These are phyloP conservation scores for Amblyraja radiata DNA, from an alignment of 2,797 vertebrate genomes.

Conservation along the genomic window DNA sequence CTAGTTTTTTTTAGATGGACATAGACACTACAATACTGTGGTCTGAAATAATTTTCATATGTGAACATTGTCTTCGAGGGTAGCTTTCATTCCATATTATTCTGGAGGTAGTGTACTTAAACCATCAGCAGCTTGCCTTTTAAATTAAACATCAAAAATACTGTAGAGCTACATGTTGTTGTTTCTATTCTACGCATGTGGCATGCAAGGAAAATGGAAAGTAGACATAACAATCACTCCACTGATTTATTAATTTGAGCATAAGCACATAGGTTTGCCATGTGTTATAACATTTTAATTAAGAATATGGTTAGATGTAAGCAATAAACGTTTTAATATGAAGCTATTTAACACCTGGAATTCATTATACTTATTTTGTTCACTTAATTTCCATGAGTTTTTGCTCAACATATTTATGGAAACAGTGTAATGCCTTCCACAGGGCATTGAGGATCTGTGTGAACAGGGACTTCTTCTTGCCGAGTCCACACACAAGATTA, in stretches of 20 bases:
- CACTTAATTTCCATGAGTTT: neutral
- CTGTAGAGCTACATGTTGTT: neutral
- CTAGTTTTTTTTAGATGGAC: neutral
- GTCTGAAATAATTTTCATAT: conserved; percentile 22
- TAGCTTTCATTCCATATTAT: conserved; percentile 7
- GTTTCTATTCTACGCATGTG: neutral
- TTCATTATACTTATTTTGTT: neutral
- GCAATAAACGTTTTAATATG: neutral
- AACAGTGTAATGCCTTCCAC: neutral
- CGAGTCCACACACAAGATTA: no score
- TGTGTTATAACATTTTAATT: conserved; percentile 13
- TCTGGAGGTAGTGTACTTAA: neutral
- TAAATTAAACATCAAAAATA: conserved; percentile 27
- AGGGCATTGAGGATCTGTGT: neutral
- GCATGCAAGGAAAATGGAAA: neutral
- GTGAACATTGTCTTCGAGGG: neutral
- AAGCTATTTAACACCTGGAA: neutral
- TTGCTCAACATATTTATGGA: neutral
- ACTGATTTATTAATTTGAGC: neutral
- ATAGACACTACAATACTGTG: conserved; percentile 16
- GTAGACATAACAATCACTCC: conserved; percentile 15
- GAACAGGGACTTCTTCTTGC: neutral
- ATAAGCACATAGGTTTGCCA: neutral
- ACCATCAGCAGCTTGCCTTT: conserved; percentile 13
- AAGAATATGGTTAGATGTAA: neutral